phyloP scores from a whole-genome alignment of 2,888 invertebrate genomes.

The Sphaerophoria rueppellii region DNA sequence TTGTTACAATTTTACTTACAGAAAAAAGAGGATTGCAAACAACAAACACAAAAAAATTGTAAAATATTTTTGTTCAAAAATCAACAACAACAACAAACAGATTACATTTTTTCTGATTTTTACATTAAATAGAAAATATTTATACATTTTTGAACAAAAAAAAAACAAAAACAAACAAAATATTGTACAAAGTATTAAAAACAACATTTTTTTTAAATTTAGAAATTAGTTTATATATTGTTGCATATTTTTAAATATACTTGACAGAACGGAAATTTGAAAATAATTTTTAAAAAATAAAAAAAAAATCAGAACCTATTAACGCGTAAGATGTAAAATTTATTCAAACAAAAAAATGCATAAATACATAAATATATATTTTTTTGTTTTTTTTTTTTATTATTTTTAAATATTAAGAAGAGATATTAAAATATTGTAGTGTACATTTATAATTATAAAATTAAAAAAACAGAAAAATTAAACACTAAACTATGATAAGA shows the following conservation, averaged over 20 bases:
- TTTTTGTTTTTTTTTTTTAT: conserved; percentile 39
- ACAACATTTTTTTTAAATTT: conserved; percentile 59
- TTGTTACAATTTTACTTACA: conserved; percentile 65
- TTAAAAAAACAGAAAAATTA: conserved; percentile 26
- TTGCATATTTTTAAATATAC: conserved; percentile 73
- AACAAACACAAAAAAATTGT: background rate
- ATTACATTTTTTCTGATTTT: conserved; percentile 64
- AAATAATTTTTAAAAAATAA: conserved; percentile 30
- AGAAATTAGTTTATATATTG: conserved; percentile 73
- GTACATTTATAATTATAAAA: conserved; percentile 54
- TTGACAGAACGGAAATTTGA: conserved; percentile 50
- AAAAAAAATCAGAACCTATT: conserved; percentile 61
- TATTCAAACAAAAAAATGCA: conserved; percentile 58
- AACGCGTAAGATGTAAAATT: conserved; percentile 70
- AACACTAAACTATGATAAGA: conserved; percentile 34
- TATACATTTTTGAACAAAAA: conserved; percentile 43
- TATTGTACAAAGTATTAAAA: conserved; percentile 73
- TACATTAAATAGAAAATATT: conserved; percentile 59
- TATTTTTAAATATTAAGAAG: conserved; percentile 43
- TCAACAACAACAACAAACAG: conserved; percentile 19
- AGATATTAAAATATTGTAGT: conserved; percentile 70
- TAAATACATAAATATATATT: conserved; percentile 55
- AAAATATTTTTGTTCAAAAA: conserved; percentile 37
- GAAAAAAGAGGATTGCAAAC: conserved; percentile 1
- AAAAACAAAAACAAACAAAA: conserved; percentile 51